Evolutionary conservation across 2,113 vertebrate genomes (phyloP).

Genomic region (Dendropsophus ebraccatus): DNA sequence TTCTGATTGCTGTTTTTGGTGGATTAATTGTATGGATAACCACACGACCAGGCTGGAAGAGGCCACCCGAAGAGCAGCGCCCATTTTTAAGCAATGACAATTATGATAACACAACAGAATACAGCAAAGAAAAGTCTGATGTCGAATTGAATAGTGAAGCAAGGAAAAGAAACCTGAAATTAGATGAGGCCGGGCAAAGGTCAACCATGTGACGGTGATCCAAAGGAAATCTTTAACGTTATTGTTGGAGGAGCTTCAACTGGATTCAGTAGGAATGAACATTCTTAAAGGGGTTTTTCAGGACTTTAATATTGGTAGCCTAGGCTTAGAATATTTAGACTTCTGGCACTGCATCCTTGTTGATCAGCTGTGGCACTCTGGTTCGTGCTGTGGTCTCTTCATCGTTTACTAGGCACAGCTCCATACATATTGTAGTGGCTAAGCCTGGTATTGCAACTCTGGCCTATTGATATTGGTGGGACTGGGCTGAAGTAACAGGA

Average conservation of each 20-base stretch:
- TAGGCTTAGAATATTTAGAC: too few relatives aligned
- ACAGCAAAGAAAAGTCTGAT: constrained; percentile 66
- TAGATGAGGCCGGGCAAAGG: constrained; percentile 76
- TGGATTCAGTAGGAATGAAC: neutral
- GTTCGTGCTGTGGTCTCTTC: too few relatives aligned
- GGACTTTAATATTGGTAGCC: too few relatives aligned
- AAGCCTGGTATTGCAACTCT: too few relatives aligned
- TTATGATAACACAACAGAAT: constrained; percentile 65
- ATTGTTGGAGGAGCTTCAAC: neutral
- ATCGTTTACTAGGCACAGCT: too few relatives aligned
- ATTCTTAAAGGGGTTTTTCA: neutral
- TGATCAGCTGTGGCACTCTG: too few relatives aligned
- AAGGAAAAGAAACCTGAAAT: constrained; percentile 77
- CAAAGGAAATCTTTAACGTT: neutral
- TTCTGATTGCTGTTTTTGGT: constrained; percentile 85
- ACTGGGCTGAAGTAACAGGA: too few relatives aligned
- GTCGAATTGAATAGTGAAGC: constrained; percentile 73
- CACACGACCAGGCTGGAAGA: constrained; percentile 88
- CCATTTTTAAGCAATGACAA: constrained; percentile 57
- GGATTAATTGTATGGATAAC: constrained; percentile 86
- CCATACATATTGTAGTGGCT: too few relatives aligned
- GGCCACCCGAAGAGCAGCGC: constrained; percentile 75
- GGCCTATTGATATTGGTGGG: too few relatives aligned
- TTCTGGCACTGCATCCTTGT: too few relatives aligned
- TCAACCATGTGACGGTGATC: constrained; percentile 73